These are phyloP conservation scores for Chionodraco myersi DNA, from an alignment of 2,113 vertebrate genomes.

Conservation along the genomic window DNA sequence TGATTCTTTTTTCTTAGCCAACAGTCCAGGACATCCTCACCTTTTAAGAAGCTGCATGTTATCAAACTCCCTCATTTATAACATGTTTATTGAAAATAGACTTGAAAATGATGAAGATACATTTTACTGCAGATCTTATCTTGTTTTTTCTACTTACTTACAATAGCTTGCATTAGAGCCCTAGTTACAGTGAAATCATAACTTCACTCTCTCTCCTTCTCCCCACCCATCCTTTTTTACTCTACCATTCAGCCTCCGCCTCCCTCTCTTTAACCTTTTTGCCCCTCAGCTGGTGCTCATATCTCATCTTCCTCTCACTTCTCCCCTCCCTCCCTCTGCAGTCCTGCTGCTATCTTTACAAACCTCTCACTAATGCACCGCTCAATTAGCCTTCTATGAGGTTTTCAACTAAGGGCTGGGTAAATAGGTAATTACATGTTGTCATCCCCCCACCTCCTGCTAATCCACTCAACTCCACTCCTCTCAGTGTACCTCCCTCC, in stretches of 20 bases:
- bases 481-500: conserved; percentile 19
- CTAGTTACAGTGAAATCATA: conserved; percentile 15
- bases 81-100: too few species aligned
- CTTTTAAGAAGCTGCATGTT: not conserved
- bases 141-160: not conserved
- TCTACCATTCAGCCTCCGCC: conserved; percentile 7
- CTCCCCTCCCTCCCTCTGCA: conserved; percentile 39
- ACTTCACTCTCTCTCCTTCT: conserved; percentile 19
- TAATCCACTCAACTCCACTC: conserved; percentile 76
- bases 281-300: conserved; percentile 47
- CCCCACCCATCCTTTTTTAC: not conserved
- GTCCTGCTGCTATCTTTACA: conserved; percentile 62
- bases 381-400: conserved; percentile 79
- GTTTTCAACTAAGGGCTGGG: conserved; percentile 74
- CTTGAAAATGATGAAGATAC: not conserved
- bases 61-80: not conserved
- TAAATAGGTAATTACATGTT: conserved; percentile 83
- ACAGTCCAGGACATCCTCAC: not conserved
- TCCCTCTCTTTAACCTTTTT: conserved; percentile 42
- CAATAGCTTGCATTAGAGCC: conserved; percentile 28
- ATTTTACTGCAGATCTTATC: not conserved
- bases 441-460: conserved; percentile 70
- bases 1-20: not conserved
- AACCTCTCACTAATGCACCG: conserved; percentile 73
- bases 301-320: conserved; percentile 56